phyloP scores from a whole-genome alignment of 2,888 invertebrate genomes.

The Dilophus febrilis region DNA sequence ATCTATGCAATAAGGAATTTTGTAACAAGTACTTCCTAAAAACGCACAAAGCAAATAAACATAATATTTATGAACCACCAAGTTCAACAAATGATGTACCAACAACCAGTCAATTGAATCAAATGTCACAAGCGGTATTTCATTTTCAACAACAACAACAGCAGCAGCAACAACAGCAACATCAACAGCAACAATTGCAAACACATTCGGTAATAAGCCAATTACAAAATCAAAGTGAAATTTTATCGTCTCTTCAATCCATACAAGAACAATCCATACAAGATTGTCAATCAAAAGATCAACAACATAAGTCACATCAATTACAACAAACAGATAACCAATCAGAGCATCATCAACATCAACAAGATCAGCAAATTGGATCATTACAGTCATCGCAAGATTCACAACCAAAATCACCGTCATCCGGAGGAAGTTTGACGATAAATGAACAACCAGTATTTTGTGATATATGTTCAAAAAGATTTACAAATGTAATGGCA shows the following conservation, averaged over 20 bases:
- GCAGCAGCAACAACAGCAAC: conserved; percentile 14
- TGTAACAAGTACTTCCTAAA: conserved; percentile 97
- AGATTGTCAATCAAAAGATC: conserved; percentile 9
- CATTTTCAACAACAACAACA: conserved; percentile 22
- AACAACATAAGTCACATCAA: conserved; percentile 1
- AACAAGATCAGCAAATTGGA: conserved; percentile 13
- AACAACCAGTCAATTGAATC: conserved; percentile 12
- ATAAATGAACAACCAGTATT: conserved; percentile 25
- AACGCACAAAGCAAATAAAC: conserved; percentile 95
- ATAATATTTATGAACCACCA: conserved; percentile 64
- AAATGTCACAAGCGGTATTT: conserved; percentile 12
- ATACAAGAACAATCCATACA: conserved; percentile 19
- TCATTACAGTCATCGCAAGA: conserved; percentile 8
- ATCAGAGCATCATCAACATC: conserved; percentile 14
- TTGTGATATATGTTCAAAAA: conserved; percentile 56
- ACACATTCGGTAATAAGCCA: conserved; percentile 7
- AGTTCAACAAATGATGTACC: conserved; percentile 16
- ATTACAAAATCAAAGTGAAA: conserved; percentile 11
- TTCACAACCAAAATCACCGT: conserved; percentile 9
- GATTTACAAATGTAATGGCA: conserved; percentile 55
- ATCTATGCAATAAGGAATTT: conserved; percentile 95
- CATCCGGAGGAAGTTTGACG: too few species aligned
- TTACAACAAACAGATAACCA: conserved; percentile 13
- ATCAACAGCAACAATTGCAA: conserved; percentile 6
- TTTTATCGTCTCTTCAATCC: conserved; percentile 24